Evolutionary conservation across 2,888 invertebrate genomes (phyloP).

Genomic region (Alloscopus bannaensis): DNA sequence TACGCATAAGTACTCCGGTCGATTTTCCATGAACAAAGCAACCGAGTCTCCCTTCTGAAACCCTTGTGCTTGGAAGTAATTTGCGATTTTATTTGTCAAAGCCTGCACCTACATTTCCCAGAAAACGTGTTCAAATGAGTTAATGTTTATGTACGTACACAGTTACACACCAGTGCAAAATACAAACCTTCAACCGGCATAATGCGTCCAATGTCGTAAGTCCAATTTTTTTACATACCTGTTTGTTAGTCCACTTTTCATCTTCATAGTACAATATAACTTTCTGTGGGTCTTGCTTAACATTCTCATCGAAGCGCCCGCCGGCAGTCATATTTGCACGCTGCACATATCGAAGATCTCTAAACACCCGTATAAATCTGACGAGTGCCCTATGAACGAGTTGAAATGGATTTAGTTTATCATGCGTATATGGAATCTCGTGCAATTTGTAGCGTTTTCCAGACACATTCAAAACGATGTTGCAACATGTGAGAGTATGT

Average conservation of each 20-base stretch:
- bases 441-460: neutral
- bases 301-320: slow-evolving; percentile 86
- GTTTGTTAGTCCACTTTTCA: slow-evolving; percentile 87
- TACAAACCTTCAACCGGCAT: too few species aligned
- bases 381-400: slow-evolving; percentile 52
- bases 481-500: too few species aligned
- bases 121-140: neutral
- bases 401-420: neutral
- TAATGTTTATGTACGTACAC: neutral
- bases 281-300: slow-evolving; percentile 87
- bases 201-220: slow-evolving; percentile 75
- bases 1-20: slow-evolving; percentile 91
- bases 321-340: slow-evolving; percentile 85
- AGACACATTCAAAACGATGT: too few species aligned
- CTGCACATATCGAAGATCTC: slow-evolving; percentile 79
- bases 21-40: slow-evolving; percentile 92
- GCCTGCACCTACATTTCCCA: slow-evolving; percentile 83
- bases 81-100: slow-evolving; percentile 88
- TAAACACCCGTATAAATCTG: slow-evolving; percentile 63
- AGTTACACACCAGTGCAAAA: neutral
- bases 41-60: slow-evolving; percentile 92
- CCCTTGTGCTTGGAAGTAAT: slow-evolving; percentile 86
- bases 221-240: slow-evolving; percentile 91
- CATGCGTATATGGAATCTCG: neutral
- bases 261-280: slow-evolving; percentile 88